Percentiles rank a stretch among this genome's conserved stretches.
Conservation (phyloP, 2,888 invertebrate genomes). For the Nephrocerus scutellatus region DNA sequence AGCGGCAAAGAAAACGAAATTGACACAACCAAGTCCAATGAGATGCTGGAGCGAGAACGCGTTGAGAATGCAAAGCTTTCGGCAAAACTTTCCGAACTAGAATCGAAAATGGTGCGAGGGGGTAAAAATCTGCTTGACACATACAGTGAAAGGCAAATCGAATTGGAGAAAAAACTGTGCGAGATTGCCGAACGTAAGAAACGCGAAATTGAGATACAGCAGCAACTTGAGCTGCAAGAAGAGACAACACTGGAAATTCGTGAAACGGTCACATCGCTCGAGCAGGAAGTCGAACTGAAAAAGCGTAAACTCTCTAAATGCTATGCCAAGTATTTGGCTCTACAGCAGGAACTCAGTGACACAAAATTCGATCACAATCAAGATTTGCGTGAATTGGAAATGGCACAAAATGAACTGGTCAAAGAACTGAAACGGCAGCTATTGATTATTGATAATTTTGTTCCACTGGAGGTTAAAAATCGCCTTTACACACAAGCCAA, state of each 20-base stretch:
- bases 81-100: slow-evolving; percentile 73
- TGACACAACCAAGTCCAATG: slow-evolving; percentile 40
- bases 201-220: slow-evolving; percentile 79
- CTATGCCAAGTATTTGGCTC: slow-evolving; percentile 67
- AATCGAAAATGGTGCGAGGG: slow-evolving; percentile 89
- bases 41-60: slow-evolving; percentile 59
- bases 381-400: slow-evolving; percentile 87
- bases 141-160: slow-evolving; percentile 87
- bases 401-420: slow-evolving; percentile 83
- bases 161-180: slow-evolving; percentile 72
- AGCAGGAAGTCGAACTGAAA: slow-evolving; percentile 96
- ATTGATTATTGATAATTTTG: slow-evolving; percentile 83
- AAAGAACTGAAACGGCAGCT: slow-evolving; percentile 85
- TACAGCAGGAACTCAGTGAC: slow-evolving; percentile 72
- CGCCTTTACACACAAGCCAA: slow-evolving; percentile 65
- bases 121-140: slow-evolving; percentile 93
- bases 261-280: slow-evolving; percentile 83
- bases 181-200: slow-evolving; percentile 81
- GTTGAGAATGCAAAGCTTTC: slow-evolving; percentile 69
- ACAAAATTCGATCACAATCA: slow-evolving; percentile 81
- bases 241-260: slow-evolving; percentile 85
- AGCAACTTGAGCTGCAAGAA: slow-evolving; percentile 88
- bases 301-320: slow-evolving; percentile 86
- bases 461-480: slow-evolving; percentile 73
- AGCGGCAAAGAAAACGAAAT: slow-evolving; percentile 42